Conservation (phyloP, 2,797 vertebrate genomes). For the Vipera ursinii region DNA sequence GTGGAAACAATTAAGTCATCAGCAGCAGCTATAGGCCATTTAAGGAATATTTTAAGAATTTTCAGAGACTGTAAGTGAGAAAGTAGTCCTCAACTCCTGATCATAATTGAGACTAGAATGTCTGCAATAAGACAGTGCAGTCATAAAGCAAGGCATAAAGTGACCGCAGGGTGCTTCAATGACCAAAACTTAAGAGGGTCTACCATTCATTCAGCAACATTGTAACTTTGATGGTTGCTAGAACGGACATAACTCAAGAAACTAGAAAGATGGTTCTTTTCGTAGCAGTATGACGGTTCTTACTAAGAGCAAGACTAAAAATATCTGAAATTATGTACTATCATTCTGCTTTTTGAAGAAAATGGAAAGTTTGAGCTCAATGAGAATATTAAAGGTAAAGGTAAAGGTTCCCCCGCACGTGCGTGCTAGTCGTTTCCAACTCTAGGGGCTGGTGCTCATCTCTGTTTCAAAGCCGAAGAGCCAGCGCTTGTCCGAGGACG, state of each 20-base stretch:
- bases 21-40: background rate
- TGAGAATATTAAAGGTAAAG: background rate
- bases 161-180: background rate
- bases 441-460: no score
- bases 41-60: conserved; percentile 22
- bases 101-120: background rate
- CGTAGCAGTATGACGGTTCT: background rate
- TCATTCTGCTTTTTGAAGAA: background rate
- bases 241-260: background rate
- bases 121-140: background rate
- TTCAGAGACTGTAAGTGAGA: conserved; percentile 30
- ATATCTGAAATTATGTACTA: background rate
- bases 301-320: background rate
- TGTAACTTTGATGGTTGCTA: background rate
- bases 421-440: no score
- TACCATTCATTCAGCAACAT: background rate
- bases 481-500: no score
- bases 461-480: no score
- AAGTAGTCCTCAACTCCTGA: background rate
- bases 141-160: background rate
- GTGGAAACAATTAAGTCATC: conserved; percentile 39
- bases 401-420: no score
- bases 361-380: background rate
- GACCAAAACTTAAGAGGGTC: background rate
- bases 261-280: background rate